Evolutionary conservation across 2,113 vertebrate species (phyloP), one percentile per base, ranked within the genome.

Genomic region (Platysternon megacephalum): DNA sequence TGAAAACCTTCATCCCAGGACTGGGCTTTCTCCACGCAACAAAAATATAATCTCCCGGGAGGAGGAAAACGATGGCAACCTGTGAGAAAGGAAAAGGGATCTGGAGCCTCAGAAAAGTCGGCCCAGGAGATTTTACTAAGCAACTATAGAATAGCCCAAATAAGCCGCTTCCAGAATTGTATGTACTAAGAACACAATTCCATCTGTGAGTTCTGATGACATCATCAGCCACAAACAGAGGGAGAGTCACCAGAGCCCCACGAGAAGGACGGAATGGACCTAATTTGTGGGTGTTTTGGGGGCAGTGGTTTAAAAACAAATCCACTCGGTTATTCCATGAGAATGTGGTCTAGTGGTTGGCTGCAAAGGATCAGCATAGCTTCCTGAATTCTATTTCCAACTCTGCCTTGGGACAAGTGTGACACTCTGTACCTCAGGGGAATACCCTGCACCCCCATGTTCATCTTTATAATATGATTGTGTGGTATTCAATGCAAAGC

Each of bases 241-340:
- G 11, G 2, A 86, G 87, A 91, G 91, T 94, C 91, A 89, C 56
- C 72, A 24, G 3, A 0, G 3, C 86, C 89, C 89, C 92, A 28
- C 29, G 87, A 90, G 90, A 90, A 84, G 79, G 61, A 58, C 88
- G 61, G 68, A 89, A 79, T 32, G 52, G 89, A 49, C 39, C 90
- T 74, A 29, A 42, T 13, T 79, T 44, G 49, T 6, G 5, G 44
- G 28, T 83, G 17, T 79, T 93, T 92, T 53, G 65, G 81, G n/a
- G n/a, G 39, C 24, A 55, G 6, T 24, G 35, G n/a, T 49, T 55
- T 82, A 78, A 78, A 44, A 78, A 46, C 39, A 78, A 78, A 84
- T 80, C 87, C 48, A 1, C 72, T 78, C 84, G 88, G 94, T 88
- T 58, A 51, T 55, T 58, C 76, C 8, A 51, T 24, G 10, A 17